These are phyloP conservation scores for Galbula dea DNA, from an alignment of 2,113 vertebrate genomes.

Conservation along the genomic window DNA sequence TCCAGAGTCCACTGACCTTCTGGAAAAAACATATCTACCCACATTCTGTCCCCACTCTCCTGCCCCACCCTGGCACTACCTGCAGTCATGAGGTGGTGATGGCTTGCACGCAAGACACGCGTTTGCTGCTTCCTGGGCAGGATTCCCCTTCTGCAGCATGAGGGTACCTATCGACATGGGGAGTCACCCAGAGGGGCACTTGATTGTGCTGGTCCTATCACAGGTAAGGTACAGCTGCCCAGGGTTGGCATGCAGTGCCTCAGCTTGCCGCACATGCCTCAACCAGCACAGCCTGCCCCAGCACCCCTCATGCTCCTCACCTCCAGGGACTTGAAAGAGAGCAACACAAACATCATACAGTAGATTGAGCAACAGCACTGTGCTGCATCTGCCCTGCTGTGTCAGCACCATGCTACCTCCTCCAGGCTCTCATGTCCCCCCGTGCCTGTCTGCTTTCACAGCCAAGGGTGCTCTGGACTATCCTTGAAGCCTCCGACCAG, in stretches of 20 bases:
- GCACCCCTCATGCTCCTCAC: background rate
- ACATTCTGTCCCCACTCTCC: background rate
- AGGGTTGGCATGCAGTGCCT: rapidly evolving
- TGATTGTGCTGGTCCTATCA: background rate
- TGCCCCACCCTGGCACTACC: too few species aligned
- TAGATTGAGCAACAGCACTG: background rate
- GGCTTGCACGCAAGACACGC: background rate
- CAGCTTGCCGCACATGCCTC: background rate
- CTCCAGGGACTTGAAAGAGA: background rate
- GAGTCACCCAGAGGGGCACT: rapidly evolving
- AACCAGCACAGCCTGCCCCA: rapidly evolving
- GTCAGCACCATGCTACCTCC: background rate
- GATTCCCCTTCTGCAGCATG: background rate
- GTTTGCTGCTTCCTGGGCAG: background rate
- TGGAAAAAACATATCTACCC: background rate
- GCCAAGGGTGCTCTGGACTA: background rate
- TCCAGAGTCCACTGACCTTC: rapidly evolving
- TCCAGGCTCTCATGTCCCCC: background rate
- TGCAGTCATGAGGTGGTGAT: background rate
- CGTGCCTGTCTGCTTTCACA: rapidly evolving
- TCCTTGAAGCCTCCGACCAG: rapidly evolving
- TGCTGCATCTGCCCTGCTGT: conserved; percentile 14
- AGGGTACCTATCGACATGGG: background rate
- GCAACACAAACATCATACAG: background rate
- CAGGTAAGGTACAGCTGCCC: background rate